Conservation (phyloP, 2,888 invertebrate species). For the Thyatira batis region DNA sequence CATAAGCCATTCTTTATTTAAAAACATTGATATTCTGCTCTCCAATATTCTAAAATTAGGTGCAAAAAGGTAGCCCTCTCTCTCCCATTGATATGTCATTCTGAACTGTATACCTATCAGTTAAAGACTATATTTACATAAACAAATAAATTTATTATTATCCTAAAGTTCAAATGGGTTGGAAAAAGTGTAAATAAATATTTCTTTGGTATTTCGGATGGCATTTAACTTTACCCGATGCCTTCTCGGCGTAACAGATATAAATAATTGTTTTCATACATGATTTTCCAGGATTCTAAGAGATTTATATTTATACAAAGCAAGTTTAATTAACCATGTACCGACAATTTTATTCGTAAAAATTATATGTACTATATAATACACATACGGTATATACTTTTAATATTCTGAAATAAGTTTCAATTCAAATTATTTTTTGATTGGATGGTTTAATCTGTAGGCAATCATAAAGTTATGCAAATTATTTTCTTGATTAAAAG, state of each 20-base stretch:
- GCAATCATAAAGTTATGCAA: no score
- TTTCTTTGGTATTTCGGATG: background rate
- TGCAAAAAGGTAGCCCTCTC: background rate
- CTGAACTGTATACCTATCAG: background rate
- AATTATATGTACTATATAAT: no score
- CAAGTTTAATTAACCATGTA: no score
- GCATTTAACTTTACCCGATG: background rate
- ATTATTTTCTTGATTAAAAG: no score
- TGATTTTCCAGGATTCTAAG: slow-evolving; percentile 3
- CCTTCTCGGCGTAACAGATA: background rate
- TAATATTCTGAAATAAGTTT: no score
- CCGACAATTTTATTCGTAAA: no score
- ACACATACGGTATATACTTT: no score
- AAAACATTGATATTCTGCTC: no score
- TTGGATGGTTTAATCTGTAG: no score
- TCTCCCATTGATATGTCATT: background rate
- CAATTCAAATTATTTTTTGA: no score
- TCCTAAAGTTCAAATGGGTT: background rate
- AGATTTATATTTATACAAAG: slow-evolving; percentile 8
- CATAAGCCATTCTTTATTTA: background rate
- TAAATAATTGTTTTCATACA: background rate
- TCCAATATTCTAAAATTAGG: background rate
- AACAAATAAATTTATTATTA: no score
- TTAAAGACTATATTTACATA: background rate
- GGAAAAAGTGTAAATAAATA: background rate